Conservation (phyloP, 2,888 invertebrate genomes). For the Lottia scabra region DNA sequence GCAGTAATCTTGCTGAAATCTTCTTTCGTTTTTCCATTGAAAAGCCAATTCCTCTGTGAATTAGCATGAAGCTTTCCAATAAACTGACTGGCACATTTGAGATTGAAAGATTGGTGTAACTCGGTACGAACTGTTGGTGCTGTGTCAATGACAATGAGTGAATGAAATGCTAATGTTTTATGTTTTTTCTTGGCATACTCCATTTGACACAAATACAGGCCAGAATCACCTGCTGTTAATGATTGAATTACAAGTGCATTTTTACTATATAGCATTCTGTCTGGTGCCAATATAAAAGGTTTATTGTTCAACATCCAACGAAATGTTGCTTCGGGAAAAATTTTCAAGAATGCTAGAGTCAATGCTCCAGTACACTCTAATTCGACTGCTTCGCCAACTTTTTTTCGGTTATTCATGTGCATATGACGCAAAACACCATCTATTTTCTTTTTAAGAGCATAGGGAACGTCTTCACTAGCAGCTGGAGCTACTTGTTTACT, state of each 20-base stretch:
- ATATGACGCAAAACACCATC: neutral
- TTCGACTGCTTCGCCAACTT: constrained; percentile 1
- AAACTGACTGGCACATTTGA: constrained; percentile 2
- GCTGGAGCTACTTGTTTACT: no score
- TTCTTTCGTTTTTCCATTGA: neutral
- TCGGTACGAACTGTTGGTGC: neutral
- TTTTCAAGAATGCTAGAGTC: neutral
- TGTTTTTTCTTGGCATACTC: constrained; percentile 7
- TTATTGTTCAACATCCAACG: constrained; percentile 3
- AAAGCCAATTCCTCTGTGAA: neutral
- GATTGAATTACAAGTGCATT: neutral
- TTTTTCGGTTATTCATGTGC: neutral
- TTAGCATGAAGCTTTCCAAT: neutral
- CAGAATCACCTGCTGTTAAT: neutral
- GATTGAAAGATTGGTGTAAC: neutral
- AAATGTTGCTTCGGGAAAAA: constrained; percentile 4
- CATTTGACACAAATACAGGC: constrained; percentile 10
- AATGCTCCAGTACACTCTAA: neutral
- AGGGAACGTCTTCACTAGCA: no score
- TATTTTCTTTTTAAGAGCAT: neutral
- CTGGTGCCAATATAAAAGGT: constrained; percentile 4
- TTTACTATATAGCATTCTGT: constrained; percentile 1
- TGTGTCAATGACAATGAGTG: constrained; percentile 3
- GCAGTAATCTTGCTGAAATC: neutral
- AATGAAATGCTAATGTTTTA: constrained; percentile 6